Base-by-base conservation (phyloP, 2,888 invertebrate species). In the Drosophila emarginata region DNA sequence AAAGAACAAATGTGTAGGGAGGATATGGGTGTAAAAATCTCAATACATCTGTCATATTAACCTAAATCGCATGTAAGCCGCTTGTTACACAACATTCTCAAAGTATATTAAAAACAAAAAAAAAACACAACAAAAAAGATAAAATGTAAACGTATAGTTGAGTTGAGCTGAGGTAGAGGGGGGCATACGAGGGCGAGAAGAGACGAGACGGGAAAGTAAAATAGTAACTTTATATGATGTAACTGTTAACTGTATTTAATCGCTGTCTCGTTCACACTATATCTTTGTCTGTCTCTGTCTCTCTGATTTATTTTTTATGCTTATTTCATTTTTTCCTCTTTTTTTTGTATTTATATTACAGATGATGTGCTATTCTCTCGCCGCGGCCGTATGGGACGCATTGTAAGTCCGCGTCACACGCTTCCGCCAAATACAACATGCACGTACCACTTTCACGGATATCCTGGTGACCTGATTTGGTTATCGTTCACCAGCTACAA, bases 341-440 rank as follows among this genome's bases (percentile, higher is more conserved):
- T 14, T 40, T 40, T 11, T 45, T 45, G 45, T 45, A 45, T 45
- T 45, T 45, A 21, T 45, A 45, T 45, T 92, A 88, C 88, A 92
- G 92, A 92, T 86, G 92, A 92, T 88, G 92, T 92, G 69, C 88
- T 92, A 67, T 90, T 92, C 93, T 93, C 91, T 80, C 94, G 92
- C 65, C 92, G 92, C 89, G 95, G 95, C 53, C 93, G 96, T 40
- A 94, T 95, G 84, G 97, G 97, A 2, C 93, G 94, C 21, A 92
- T 97, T 59, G 93, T 95, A 54, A 96, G 96, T 76, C 97, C 97
- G 0, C 93, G 96, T 58, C 97, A 97, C 92, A 96, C 97, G 54
- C 93, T 97, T 80, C 96, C 97, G 15, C 96, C 96, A 1, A 96
- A 96, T 89, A 96, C 97, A 64, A 96, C 96, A 52, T 97, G 97